phyloP scores from a whole-genome alignment of 2,113 vertebrate species.

The Atherinomorus stipes region DNA sequence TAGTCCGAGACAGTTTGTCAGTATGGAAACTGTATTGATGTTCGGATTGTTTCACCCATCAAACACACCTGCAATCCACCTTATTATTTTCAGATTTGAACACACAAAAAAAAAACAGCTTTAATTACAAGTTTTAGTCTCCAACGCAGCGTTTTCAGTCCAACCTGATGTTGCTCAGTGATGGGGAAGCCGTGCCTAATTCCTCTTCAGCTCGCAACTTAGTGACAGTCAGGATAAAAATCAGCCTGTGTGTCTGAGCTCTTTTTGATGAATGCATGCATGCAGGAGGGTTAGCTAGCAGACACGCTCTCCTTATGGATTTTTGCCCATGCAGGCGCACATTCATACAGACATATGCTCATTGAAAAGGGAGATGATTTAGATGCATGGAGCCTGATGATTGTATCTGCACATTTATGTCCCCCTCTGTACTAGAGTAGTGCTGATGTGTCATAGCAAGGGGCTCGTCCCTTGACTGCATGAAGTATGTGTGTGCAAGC shows the following conservation, averaged over 20 bases:
- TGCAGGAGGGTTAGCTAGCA: slow-evolving; percentile 59
- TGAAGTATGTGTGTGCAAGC: not conserved
- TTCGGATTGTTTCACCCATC: slow-evolving; percentile 28
- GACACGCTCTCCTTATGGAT: slow-evolving; percentile 30
- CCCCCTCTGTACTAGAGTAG: slow-evolving; percentile 26
- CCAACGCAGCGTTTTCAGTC: slow-evolving; percentile 13
- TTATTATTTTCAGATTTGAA: slow-evolving; percentile 22
- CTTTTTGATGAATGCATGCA: slow-evolving; percentile 73
- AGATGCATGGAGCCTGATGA: slow-evolving; percentile 52
- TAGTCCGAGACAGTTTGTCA: slow-evolving; percentile 58
- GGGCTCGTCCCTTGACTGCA: slow-evolving; percentile 6
- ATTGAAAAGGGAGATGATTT: slow-evolving; percentile 34
- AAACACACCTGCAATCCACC: not conserved
- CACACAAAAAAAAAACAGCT: not conserved
- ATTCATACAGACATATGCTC: slow-evolving; percentile 9
- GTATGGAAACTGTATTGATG: slow-evolving; percentile 28
- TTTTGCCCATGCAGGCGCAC: slow-evolving; percentile 3
- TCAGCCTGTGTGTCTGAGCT: slow-evolving; percentile 67
- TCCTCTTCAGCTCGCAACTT: slow-evolving; percentile 35
- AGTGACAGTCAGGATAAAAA: slow-evolving; percentile 78
- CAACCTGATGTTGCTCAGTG: slow-evolving; percentile 34
- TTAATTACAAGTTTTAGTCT: not conserved
- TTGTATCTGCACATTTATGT: slow-evolving; percentile 48
- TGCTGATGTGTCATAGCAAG: slow-evolving; percentile 31
- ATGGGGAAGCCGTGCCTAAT: slow-evolving; percentile 40